Evolutionary conservation across 2,888 invertebrate genomes (phyloP), one percentile per base, ranked within the genome.

Genomic region (Heliconius erato): DNA sequence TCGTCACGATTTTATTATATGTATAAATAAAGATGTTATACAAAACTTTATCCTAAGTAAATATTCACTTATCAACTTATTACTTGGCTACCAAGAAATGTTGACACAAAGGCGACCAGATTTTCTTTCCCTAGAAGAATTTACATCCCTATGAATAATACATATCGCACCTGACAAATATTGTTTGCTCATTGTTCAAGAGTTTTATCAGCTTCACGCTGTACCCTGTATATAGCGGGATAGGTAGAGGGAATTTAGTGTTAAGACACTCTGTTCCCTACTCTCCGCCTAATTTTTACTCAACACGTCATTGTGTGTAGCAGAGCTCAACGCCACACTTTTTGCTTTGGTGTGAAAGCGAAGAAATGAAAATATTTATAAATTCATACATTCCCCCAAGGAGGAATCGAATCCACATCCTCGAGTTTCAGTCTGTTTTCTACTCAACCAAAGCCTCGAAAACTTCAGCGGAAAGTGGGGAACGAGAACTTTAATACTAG

Each of bases 161-260:
- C 78, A 78, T 78, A 65, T 78, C 49, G 28, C 28, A 78, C 78
- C 78, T 78, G 28, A 78, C 44, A 78, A 78, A 78, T 78, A 32
- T 78, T 49, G 14, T 78, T 78, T 23, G 67, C 44, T 68, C 26
- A n/a, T 78, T 78, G 49, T 67, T 78, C 67, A 28, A 78, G 26
- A 12, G 28, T 78, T 78, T 35, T 67, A 9, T 67, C 23, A 19
- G 54, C 23, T 59, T 59, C 23, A 9, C 11, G 9, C n/a, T 59
- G 0, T 63, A 59, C 9, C n/a, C 0, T 9, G 3, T 0, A 3
- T 11, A n/a, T 9, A n/a, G 11, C 59, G 3, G 23, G 3, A 0
- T 63, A n/a, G 59, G 9, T 19, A n/a, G n/a, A 63, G 63, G 9
- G n/a, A 63, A 23, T 7, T 2, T 54, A 54, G 19, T 54, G 54